phyloP scores from a whole-genome alignment of 2,888 invertebrate genomes.

The Parthenolecanium corni region DNA sequence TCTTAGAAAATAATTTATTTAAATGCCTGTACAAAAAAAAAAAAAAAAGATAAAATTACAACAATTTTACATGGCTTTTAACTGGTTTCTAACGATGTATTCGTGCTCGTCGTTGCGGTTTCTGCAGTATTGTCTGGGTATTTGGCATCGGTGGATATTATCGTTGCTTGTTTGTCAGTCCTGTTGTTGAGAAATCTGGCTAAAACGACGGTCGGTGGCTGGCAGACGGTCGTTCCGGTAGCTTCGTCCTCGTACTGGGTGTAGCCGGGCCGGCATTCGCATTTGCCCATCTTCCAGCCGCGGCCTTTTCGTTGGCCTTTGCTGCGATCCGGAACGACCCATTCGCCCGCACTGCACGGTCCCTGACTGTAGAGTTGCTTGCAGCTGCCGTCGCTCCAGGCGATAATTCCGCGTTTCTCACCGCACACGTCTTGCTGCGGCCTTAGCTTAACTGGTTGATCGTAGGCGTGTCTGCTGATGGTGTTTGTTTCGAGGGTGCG shows the following conservation, averaged over 20 bases:
- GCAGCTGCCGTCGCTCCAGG: constrained; percentile 53
- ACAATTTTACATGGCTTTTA: not conserved
- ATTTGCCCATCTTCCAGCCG: constrained; percentile 42
- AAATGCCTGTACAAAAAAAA: not conserved
- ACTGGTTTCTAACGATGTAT: not conserved
- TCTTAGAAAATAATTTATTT: not conserved
- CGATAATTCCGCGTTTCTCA: constrained; percentile 41
- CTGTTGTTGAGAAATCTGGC: constrained; percentile 52
- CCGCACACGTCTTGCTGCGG: constrained; percentile 31
- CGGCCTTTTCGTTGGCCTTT: constrained; percentile 34
- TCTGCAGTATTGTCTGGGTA: not conserved
- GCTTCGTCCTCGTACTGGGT: constrained; percentile 38
- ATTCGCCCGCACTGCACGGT: constrained; percentile 60
- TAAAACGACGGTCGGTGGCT: constrained; percentile 50
- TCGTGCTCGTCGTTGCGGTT: not conserved
- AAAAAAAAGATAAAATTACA: not conserved
- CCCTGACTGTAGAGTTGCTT: constrained; percentile 65
- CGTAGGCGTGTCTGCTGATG: constrained; percentile 1
- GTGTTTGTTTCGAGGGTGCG: constrained; percentile 13
- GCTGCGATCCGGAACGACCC: constrained; percentile 50
- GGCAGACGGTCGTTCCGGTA: constrained; percentile 41
- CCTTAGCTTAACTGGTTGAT: constrained; percentile 31
- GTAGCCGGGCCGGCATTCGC: constrained; percentile 61
- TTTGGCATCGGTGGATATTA: not conserved
- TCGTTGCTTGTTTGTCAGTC: constrained; percentile 9